Evolutionary conservation across 2,888 invertebrate species (phyloP), one percentile per base, ranked within the genome.

Genomic region (Geophilus truncorum): DNA sequence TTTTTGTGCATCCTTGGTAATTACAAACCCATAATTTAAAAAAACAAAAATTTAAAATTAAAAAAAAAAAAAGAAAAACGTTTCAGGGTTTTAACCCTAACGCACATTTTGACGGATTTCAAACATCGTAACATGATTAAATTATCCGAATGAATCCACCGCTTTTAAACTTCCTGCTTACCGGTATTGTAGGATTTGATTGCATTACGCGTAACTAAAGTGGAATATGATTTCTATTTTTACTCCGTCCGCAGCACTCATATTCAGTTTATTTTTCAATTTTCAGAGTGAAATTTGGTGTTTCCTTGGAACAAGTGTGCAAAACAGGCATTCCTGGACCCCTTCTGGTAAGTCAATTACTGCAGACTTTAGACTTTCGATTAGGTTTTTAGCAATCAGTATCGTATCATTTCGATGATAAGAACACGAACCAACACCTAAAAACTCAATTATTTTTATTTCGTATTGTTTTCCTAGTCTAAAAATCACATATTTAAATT

Each of bases 301-400:
- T 93, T 83, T 92, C 95, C 77, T 89, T 97, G 83, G 93, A 94
- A 85, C 95, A 95, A 90, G 96, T 97, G 83, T 96, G 96, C 89
- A 96, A 96, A 88, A 95, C 95, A 88, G 95, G 95, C 89, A 94
- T 97, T 88, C 97, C 97, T 84, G 95, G 94, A 84, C 96, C 96
- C 83, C 89, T 96, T 85, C 90, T 96, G 87, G 95, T 93, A 89
- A 91, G n/a, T n/a, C n/a, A n/a, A n/a, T n/a, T n/a, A n/a, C n/a
- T n/a, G n/a, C n/a, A n/a, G 91, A 90, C 86, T 85, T 70, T 62
- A n/a, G 62, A n/a, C 21, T 80, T 70, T 51, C 3, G 7, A 7
- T 51, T 7, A 40, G 51, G 18, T 5, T 3, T 40, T 40, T 40
- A 5, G 1, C 2, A 1, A 7, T 7, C 2, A 3, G 0, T 15